Conservation (phyloP, 2,113 vertebrate species). For the Scartelaos histophorus region DNA sequence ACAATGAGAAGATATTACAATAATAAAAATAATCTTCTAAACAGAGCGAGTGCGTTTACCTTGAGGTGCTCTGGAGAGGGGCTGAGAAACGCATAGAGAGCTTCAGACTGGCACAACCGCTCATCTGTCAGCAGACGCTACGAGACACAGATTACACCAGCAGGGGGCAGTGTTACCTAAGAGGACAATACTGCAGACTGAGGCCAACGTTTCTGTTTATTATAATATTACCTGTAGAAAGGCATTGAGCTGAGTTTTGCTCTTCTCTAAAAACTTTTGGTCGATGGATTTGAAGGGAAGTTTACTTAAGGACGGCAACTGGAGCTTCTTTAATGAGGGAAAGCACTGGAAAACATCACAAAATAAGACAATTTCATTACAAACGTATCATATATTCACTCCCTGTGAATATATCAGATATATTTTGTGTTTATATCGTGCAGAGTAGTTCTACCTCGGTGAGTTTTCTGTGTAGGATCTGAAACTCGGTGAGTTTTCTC, state of each 20-base stretch:
- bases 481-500: constrained; percentile 94
- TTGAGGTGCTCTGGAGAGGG: constrained; percentile 92
- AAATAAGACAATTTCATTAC: neutral
- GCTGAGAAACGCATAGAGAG: constrained; percentile 95
- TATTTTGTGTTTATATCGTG: no score
- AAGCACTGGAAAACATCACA: constrained; percentile 82
- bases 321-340: constrained; percentile 94
- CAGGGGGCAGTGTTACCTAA: neutral
- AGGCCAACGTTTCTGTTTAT: no score
- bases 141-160: constrained; percentile 19
- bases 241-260: constrained; percentile 94
- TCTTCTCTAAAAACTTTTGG: constrained; percentile 98
- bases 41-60: constrained; percentile 28
- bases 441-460: constrained; percentile 83
- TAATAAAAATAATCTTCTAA: no score
- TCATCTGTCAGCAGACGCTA: constrained; percentile 94
- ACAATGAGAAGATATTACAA: no score
- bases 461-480: constrained; percentile 93
- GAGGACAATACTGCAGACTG: no score
- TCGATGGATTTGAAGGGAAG: constrained; percentile 98
- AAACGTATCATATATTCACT: no score
- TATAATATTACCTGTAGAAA: constrained; percentile 89
- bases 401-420: no score
- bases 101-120: constrained; percentile 94
- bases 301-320: constrained; percentile 97